Evolutionary conservation across 2,888 invertebrate species (phyloP), one percentile per base, ranked within the genome.

Genomic region (Rhingia rostrata): DNA sequence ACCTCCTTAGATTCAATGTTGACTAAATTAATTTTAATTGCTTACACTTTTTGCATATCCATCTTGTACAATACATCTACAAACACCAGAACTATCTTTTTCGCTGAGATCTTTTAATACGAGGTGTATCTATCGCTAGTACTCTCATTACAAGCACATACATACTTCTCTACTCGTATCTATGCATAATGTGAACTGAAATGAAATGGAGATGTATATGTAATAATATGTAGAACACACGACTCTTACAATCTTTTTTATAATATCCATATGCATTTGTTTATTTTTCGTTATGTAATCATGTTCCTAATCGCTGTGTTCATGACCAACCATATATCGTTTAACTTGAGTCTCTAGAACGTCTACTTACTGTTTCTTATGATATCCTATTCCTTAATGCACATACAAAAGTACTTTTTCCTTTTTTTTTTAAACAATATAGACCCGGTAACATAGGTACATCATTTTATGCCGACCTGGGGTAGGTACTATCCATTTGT

Each of bases 391-490:
- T 73, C 83, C 78, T 67, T 78, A 78, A 83, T 83, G 83, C 83
- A 83, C 78, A 83, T 83, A 83, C 83, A 83, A 83, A 83, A 83
- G 78, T 83, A 83, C 83, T 78, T 83, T 78, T 81, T 83, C 75
- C 41, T 53, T 47, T 37, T 64, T 66, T 60, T 39, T 22, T 22
- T 22, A 22, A 22, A 22, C 22, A 22, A 73, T 51, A 56, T 41
- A 37, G 39, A 78, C 39, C 63, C 51, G 63, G 47, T 33, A 47
- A 10, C 9, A 41, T 10, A 37, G 51, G 39, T 69, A 63, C 35
- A 69, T 61, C n/a, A 58, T 22, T 37, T 43, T 32, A 58, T 70
- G 41, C 12, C 10, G n/a, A 41, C 49, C 58, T 51, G 6, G 61
- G 47, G 58, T 58, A 10, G 2, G 45, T 73, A 73, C 10, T 39